Base-by-base conservation (phyloP, 2,113 vertebrate genomes). In the Podarcis raffonei region DNA sequence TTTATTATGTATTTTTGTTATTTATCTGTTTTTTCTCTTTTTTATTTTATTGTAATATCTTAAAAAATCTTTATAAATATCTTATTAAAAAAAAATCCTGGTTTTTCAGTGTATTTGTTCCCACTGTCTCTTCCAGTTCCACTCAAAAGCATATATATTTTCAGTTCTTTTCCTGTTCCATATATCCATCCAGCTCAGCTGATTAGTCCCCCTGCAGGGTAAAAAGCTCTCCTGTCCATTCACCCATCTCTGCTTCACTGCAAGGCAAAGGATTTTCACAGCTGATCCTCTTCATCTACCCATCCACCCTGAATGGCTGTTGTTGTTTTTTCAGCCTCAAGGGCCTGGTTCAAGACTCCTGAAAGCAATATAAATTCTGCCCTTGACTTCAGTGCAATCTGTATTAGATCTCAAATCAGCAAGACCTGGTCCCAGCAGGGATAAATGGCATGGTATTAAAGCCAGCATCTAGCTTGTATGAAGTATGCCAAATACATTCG, bases 231-330 rank as follows among this genome's bases (percentile, higher is more conserved):
- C 15, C 74, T 92, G 84, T 53, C 6, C 0, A 0, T 77, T 87
- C 76, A 82, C 13, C 13, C 11, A 6, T 71, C 27, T 84, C 69
- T 37, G n/a, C 20, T 35, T 37, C 62, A 77, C 23, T 0, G 0
- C 66, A 86, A 76, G 62, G 16, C 53, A 90, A 87, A 90, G 25
- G 4, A 0, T 4, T 91, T 91, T 84, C 8, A 69, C 22, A 37
- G 57, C 80, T 78, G 30, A 59, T 83, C 16, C 68, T 81, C 77
- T 7, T 12, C 72, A 68, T 86, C 25, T 59, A 23, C 59, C 72
- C 57, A 84, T 53, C 69, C 20, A 20, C 20, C 57, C 74, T 27
- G 18, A 83, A 71, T 66, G 48, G 37, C 23, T 69, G 25, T 12
- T 69, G 8, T 11, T 69, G 8, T 69, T 27, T 11, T 78, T 91